Base-by-base conservation (phyloP, 2,113 vertebrate genomes). In the Festucalex cinctus region DNA sequence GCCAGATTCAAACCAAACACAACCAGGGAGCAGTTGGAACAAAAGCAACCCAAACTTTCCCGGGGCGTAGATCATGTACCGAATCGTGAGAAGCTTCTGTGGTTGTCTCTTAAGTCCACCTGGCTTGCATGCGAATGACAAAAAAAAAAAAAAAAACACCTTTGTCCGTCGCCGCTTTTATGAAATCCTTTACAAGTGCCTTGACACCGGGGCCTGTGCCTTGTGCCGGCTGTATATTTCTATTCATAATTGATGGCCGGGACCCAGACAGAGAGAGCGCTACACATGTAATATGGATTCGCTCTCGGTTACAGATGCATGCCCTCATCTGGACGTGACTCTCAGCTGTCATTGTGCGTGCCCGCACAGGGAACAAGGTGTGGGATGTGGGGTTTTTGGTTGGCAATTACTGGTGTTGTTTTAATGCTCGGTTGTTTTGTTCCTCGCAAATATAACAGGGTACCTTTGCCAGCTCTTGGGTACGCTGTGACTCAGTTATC, bases 231-330 rank as follows among this genome's bases (percentile, higher is more conserved):
- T 94, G 94, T 95, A 94, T 93, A 90, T 94, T 92, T 92, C 91
- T 93, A 95, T 95, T 94, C 93, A 95, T 95, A 94, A 95, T 95
- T 95, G 93, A 95, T 95, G 94, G 89, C 89, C 88, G 86, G 91
- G 91, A 93, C 93, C 90, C 89, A 90, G 92, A 90, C 91, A 92
- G 92, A 90, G 92, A 92, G 91, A 92, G 83, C 80, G 90, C 90
- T 92, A 93, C 94, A 94, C 91, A 92, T 89, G 93, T 93, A 93
- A 90, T 93, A 93, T 92, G 89, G 92, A 95, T 95, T 93, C 91
- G 87, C 89, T 88, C 80, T 75, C 66, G 85, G 90, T 91, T 88
- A 92, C 86, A 85, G 85, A 90, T 88, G 87, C 88, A 80, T 83
- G 76, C 82, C 85, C 84, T 81, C 78, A 77, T 84, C 90, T 89